Base-by-base conservation (phyloP, 2,888 invertebrate genomes). In the Barypeithes pellucidus region DNA sequence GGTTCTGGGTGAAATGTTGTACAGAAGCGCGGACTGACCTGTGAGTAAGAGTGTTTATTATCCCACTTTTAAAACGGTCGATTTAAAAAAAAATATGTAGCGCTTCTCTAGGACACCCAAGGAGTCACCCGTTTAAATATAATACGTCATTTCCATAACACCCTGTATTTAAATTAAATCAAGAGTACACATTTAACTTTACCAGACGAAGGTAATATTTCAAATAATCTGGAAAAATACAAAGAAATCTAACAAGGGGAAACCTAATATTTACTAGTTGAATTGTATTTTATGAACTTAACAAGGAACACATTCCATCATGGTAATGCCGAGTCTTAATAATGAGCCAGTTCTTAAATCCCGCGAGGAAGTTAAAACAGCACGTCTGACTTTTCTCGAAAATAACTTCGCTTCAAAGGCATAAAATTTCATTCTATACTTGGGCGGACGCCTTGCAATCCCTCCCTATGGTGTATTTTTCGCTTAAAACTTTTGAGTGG, bases 401-500 rank as follows among this genome's bases (percentile, higher is more conserved):
- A 67, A 57, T 39, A 59, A 43, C 43, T 59, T 59, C 20, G 16
- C 33, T 47, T 47, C 22, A 22, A 39, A 50, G 33, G 62, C 61
- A 54, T 67, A 67, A 72, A 72, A 72, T 67, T 67, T 57, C 67
- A 61, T 72, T 72, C 60, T 43, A 59, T 45, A 61, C 72, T 54
- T 29, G 65, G 52, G 33, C 29, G 66, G 39, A 45, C 50, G 67
- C 20, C 47, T 72, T 45, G 39, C 47, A 62, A 72, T 62, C 61
- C 61, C 61, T 67, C 72, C 72, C 72, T 29, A 67, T 24, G 72
- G 72, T 72, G 52, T 67, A 72, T 72, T 72, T 72, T 72, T 72
- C 72, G 67, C 72, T 72, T 72, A 72, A 72, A 72, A 72, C 72
- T 72, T 72, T 72, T 67, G 61, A 67, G 59, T 59, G 60, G 29